Percentiles rank a stretch among this genome's conserved stretches.
Conservation (phyloP, 2,888 invertebrate genomes). For the Laspeyria flexula region DNA sequence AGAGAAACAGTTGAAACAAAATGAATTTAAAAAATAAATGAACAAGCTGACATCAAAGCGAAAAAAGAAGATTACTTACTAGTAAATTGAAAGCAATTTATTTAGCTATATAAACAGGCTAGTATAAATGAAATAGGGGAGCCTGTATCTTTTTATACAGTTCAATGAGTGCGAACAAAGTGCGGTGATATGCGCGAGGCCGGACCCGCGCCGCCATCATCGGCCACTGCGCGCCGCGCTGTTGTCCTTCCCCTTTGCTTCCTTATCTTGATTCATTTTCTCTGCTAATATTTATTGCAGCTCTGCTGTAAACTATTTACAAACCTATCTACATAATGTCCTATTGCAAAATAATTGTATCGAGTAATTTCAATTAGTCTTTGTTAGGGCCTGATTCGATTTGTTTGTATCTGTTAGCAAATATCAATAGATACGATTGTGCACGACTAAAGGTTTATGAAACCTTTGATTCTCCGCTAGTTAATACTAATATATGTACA, state of each 20-base stretch:
- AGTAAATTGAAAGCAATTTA: constrained; percentile 66
- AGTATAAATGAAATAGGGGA: constrained; percentile 65
- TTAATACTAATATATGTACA: neutral
- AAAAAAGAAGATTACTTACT: constrained; percentile 57
- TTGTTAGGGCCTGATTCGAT: neutral
- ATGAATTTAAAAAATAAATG: constrained; percentile 29
- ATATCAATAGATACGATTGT: constrained; percentile 2
- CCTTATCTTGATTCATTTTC: constrained; percentile 69
- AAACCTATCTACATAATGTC: neutral
- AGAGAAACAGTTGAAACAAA: constrained; percentile 20
- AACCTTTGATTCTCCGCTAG: constrained; percentile 1
- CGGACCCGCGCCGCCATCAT: constrained; percentile 18
- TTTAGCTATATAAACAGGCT: constrained; percentile 57
- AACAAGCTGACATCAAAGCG: constrained; percentile 56
- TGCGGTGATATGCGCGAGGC: constrained; percentile 43
- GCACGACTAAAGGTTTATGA: constrained; percentile 4
- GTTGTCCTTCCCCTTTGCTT: constrained; percentile 37
- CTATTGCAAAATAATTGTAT: neutral
- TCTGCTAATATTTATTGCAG: constrained; percentile 58
- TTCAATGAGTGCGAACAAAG: constrained; percentile 73
- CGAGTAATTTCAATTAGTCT: neutral
- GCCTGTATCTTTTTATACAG: constrained; percentile 75
- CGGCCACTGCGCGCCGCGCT: constrained; percentile 14
- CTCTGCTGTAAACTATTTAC: constrained; percentile 34
- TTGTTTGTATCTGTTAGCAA: constrained; percentile 1